Evolutionary conservation across 1,140 invertebrate species (phyloP).

Genomic region (Orchesella cincta): DNA sequence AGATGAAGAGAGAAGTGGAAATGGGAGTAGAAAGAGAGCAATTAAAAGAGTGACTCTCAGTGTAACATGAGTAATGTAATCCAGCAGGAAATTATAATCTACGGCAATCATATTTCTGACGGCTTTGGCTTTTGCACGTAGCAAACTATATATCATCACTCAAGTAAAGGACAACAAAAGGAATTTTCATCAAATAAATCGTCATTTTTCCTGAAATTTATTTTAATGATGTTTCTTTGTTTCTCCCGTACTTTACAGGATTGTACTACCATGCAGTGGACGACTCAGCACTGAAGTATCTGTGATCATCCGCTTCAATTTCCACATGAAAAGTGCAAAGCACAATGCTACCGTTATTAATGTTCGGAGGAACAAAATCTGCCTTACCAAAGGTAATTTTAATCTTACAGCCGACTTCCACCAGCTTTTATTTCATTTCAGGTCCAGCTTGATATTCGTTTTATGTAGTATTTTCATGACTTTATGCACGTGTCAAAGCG

Average conservation of each 20-base stretch:
- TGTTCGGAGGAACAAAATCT: conserved; percentile 47
- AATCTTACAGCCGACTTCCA: too few relatives aligned
- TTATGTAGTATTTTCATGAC: background rate
- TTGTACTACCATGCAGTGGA: conserved; percentile 47
- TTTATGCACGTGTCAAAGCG: background rate
- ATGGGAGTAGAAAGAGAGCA: background rate
- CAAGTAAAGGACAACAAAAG: background rate
- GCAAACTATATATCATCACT: too few relatives aligned
- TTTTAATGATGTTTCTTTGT: conserved; percentile 1
- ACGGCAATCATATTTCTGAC: background rate
- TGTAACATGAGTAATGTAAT: conserved; percentile 1
- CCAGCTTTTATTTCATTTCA: too few relatives aligned
- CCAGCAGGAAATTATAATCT: conserved; percentile 9
- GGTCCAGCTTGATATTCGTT: background rate
- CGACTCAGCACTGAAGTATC: conserved; percentile 42
- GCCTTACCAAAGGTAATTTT: conserved; percentile 41
- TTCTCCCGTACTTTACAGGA: conserved; percentile 34
- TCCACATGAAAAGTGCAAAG: conserved; percentile 41
- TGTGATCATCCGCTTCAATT: conserved; percentile 43
- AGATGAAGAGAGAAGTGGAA: conserved; percentile 1
- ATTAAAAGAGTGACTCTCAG: background rate
- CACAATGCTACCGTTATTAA: conserved; percentile 40
- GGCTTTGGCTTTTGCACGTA: background rate
- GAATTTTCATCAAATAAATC: background rate
- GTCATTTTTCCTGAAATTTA: background rate